Evolutionary conservation across 2,113 vertebrate genomes (phyloP).

Genomic region (Cariama cristata): DNA sequence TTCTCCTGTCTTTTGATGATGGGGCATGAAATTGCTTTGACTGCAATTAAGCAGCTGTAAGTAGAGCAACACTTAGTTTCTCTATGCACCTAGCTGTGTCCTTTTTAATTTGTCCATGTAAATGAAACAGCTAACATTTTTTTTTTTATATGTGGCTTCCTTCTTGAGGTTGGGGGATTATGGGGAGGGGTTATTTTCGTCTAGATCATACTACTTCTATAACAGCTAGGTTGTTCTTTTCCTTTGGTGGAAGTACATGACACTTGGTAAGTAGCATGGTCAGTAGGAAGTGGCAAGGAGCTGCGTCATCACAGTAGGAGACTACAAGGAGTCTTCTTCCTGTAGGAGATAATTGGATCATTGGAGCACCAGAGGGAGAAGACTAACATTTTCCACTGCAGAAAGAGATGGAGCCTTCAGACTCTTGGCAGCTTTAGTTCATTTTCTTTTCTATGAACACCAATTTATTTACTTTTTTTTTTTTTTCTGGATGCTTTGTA

Average conservation of each 20-base stretch:
- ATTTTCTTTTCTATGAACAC: neutral
- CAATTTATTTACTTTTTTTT: neutral
- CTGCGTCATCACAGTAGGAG: neutral
- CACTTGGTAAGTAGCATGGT: neutral
- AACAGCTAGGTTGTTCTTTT: neutral
- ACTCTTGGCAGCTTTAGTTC: neutral
- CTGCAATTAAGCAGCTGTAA: neutral
- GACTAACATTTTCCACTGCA: neutral
- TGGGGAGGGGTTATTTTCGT: neutral
- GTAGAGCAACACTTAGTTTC: neutral
- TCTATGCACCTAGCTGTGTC: neutral
- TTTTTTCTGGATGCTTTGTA: neutral
- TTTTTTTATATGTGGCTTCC: neutral
- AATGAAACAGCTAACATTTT: neutral
- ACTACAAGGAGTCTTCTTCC: neutral
- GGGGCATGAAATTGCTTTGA: neutral
- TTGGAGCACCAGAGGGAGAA: neutral
- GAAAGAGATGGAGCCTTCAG: neutral
- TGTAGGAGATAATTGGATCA: neutral
- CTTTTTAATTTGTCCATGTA: neutral
- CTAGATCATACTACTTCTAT: neutral
- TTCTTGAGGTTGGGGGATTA: neutral
- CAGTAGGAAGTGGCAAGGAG: neutral
- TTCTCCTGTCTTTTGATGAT: neutral
- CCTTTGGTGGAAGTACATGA: neutral